A percentile compares a stretch with the other conserved stretches of the same genome.
Conservation (phyloP, 2,797 vertebrate genomes). For the Brotula barbata region DNA sequence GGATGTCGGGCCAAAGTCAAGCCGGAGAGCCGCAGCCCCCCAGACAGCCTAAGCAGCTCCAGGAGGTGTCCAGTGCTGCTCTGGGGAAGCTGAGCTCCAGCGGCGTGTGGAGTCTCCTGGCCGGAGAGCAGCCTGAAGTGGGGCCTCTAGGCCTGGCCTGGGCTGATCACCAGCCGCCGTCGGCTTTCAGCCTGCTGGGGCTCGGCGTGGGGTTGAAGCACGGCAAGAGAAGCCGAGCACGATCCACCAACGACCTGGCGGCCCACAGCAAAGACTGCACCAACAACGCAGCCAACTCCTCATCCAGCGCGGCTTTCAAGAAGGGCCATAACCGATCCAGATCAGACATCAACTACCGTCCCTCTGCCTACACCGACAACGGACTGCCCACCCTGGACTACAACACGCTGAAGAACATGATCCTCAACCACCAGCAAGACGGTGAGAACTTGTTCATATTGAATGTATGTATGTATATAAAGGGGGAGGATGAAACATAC, state of each 20-base stretch:
- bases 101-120: constrained; percentile 77
- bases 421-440: constrained; percentile 73
- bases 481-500: too few relatives aligned
- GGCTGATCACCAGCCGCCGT: constrained; percentile 75
- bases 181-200: constrained; percentile 81
- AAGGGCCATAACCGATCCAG: constrained; percentile 90
- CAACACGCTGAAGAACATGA: constrained; percentile 78
- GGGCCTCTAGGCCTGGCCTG: constrained; percentile 76
- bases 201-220: constrained; percentile 78
- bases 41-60: constrained; percentile 67
- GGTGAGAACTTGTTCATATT: constrained; percentile 63
- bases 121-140: constrained; percentile 71
- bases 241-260: constrained; percentile 92
- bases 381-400: constrained; percentile 74
- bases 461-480: too few relatives aligned
- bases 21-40: constrained; percentile 48
- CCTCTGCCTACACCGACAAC: constrained; percentile 75
- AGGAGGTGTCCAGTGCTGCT: constrained; percentile 68
- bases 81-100: constrained; percentile 78
- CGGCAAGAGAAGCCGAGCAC: constrained; percentile 88
- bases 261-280: constrained; percentile 82
- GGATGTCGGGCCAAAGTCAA: constrained; percentile 78
- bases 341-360: constrained; percentile 85
- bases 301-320: constrained; percentile 80
- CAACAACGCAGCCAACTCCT: constrained; percentile 53